phyloP scores from a whole-genome alignment of 1,140 invertebrate genomes.

The Drusus annulatus region DNA sequence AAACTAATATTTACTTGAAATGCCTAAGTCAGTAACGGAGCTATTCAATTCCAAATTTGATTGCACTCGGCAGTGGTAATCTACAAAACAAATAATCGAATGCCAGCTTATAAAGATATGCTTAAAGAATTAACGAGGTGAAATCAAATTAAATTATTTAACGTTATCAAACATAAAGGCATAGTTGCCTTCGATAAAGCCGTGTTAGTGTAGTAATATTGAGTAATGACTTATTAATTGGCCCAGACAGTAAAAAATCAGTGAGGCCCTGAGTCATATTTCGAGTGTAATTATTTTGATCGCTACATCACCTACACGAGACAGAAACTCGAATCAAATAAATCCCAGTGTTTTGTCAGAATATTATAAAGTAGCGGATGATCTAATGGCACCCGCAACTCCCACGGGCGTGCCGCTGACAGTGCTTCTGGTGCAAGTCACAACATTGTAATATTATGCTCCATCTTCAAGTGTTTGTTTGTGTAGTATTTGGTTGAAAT shows the following conservation, averaged over 20 bases:
- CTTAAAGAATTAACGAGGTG: not conserved
- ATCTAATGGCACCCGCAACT: conserved; percentile 24
- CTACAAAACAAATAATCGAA: too few species aligned
- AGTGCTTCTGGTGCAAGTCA: too few species aligned
- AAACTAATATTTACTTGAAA: too few species aligned
- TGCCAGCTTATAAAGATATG: too few species aligned
- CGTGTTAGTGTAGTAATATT: conserved; percentile 15
- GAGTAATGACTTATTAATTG: conserved; percentile 49
- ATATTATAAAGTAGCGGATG: conserved; percentile 36
- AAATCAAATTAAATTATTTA: conserved; percentile 8
- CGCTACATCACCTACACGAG: conserved; percentile 19
- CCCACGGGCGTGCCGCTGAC: conserved; percentile 9
- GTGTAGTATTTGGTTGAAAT: too few species aligned
- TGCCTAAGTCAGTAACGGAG: too few species aligned
- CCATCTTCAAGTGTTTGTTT: too few species aligned
- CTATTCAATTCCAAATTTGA: too few species aligned
- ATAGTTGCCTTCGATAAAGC: conserved; percentile 13
- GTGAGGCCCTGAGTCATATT: conserved; percentile 42
- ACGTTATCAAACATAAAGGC: not conserved
- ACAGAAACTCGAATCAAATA: conserved; percentile 44
- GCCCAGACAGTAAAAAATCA: conserved; percentile 37
- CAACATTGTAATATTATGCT: too few species aligned
- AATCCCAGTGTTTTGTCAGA: conserved; percentile 51
- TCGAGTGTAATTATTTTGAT: conserved; percentile 47
- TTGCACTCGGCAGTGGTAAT: too few species aligned